Evolutionary conservation across 2,888 invertebrate genomes (phyloP), one percentile per base, ranked within the genome.

Genomic region (Silvanus unidentatus): DNA sequence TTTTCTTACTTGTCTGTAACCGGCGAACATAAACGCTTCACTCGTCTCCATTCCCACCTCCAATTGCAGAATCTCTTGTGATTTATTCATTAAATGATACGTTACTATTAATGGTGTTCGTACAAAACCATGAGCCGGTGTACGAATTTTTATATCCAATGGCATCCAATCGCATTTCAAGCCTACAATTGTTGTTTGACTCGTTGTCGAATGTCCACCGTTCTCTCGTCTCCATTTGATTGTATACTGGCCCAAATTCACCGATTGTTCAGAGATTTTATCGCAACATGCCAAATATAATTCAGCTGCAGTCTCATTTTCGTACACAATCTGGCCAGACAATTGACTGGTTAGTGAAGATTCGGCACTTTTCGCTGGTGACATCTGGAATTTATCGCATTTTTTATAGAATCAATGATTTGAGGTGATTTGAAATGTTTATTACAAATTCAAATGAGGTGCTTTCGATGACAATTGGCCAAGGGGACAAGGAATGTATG

Each of bases 21-120:
- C 96, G 48, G 95, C 85, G 73, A 92, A 95, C 87, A 96, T 94
- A 68, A 96, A 96, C 32, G 87, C 88, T 68, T 96, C 94, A 47
- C 83, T 87, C 5, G 86, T 82, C 58, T 91, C 90, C 73, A 92
- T 84, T 42, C 77, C 79, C 30, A 90, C 72, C 57, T 80, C 82
- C 28, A 92, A 73, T 49, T 88, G 82, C 45, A 88, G 78, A 30
- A 90, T 79, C 47, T 77, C 79, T 38, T 77, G 75, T 0, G 86
- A 84, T 55, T 83, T 80, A 63, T 92, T 92, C 62, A 77, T 76
- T 43, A 93, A 72, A 52, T 77, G 77, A 65, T 89, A 88, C 42
- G 77, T 77, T 8, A 86, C 73, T n/a, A 82, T 76, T 55, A 88
- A 74, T 11, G 86, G 84, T 15, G 82, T 82, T 50, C 84, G 77